phyloP scores from a whole-genome alignment of 1,140 invertebrate genomes.

The Heliconius hewitsoni region DNA sequence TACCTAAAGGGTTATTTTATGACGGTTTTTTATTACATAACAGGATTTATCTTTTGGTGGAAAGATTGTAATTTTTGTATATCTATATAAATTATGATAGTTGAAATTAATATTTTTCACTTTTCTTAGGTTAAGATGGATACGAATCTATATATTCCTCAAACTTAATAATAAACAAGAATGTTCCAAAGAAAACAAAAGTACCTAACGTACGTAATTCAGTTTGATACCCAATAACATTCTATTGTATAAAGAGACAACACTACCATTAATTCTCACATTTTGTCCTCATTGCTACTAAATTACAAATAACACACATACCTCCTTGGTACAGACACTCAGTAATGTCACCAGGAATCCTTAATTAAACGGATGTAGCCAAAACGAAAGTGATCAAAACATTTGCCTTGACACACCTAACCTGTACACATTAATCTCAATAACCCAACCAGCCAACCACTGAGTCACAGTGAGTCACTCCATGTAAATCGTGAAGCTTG shows the following conservation, averaged over 20 bases:
- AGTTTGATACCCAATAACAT: neutral
- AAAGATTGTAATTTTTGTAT: neutral
- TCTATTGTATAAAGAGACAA: neutral
- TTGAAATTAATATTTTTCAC: neutral
- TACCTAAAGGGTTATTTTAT: slow-evolving; percentile 18
- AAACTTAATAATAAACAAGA: neutral
- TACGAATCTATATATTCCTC: neutral
- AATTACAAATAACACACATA: slow-evolving; percentile 2
- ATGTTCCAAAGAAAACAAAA: neutral
- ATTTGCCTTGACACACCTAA: slow-evolving; percentile 35
- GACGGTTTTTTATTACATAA: neutral
- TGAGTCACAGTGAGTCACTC: slow-evolving; percentile 35
- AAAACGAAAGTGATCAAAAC: slow-evolving; percentile 32
- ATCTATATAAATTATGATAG: neutral
- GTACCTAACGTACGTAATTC: neutral
- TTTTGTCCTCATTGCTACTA: slow-evolving; percentile 5
- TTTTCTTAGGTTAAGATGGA: neutral
- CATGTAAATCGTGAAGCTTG: slow-evolving; percentile 4
- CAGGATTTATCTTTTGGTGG: neutral
- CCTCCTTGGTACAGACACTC: neutral
- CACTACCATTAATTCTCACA: neutral
- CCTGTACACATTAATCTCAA: slow-evolving; percentile 28
- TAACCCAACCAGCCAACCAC: slow-evolving; percentile 18
- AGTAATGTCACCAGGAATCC: slow-evolving; percentile 7
- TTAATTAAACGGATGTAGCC: slow-evolving; percentile 3